Evolutionary conservation across 2,797 vertebrate genomes (phyloP).

Genomic region (Darevskia nairensis): DNA sequence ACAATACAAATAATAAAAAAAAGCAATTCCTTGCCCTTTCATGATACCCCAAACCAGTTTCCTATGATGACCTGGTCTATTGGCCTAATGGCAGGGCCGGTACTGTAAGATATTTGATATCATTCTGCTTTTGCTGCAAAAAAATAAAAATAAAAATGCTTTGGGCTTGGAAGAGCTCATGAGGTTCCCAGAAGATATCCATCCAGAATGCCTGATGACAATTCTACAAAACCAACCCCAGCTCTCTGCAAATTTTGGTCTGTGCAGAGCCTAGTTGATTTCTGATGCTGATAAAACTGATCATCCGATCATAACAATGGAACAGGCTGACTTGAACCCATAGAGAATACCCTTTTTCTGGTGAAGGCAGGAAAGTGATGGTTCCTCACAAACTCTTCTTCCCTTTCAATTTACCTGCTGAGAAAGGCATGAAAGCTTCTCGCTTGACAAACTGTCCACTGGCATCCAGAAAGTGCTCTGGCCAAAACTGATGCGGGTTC

Average conservation of each 20-base stretch:
- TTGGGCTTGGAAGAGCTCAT: not conserved
- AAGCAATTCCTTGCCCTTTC: too few relatives aligned
- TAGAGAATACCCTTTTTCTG: not conserved
- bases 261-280: not conserved
- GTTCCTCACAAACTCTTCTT: not conserved
- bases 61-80: too few relatives aligned
- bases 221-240: not conserved
- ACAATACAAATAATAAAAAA: too few relatives aligned
- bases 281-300: not conserved
- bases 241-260: not conserved
- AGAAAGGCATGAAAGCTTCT: constrained; percentile 24
- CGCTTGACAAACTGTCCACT: constrained; percentile 9
- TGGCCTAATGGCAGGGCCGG: too few relatives aligned
- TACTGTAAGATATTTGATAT: not conserved
- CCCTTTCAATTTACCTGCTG: constrained; percentile 6
- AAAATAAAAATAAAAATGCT: not conserved
- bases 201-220: not conserved
- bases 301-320: not conserved
- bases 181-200: not conserved
- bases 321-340: not conserved
- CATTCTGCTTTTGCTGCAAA: not conserved
- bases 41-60: too few relatives aligned
- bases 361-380: too few relatives aligned
- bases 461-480: constrained; percentile 3
- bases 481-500: constrained; percentile 7